Evolutionary conservation across 1,140 invertebrate species (phyloP).

Genomic region (Diabrotica undecimpunctata): DNA sequence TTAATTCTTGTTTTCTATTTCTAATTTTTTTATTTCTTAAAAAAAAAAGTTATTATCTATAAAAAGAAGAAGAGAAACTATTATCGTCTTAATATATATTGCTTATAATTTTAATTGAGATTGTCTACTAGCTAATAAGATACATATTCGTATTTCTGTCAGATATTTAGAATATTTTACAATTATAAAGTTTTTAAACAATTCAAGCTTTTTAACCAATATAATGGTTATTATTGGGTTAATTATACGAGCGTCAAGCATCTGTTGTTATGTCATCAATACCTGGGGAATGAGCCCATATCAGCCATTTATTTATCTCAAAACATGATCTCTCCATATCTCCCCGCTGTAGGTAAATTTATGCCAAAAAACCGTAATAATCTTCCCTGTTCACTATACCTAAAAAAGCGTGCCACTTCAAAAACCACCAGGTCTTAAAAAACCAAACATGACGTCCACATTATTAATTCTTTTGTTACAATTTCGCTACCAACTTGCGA

Average conservation of each 20-base stretch:
- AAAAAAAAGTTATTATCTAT: too few relatives aligned
- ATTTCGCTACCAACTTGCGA: constrained; percentile 15
- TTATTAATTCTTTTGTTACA: constrained; percentile 22
- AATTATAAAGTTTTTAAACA: too few relatives aligned
- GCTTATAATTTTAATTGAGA: too few relatives aligned
- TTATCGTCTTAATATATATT: too few relatives aligned
- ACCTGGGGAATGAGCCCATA: neutral
- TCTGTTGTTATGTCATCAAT: constrained; percentile 1
- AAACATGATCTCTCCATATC: constrained; percentile 12
- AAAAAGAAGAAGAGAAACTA: too few relatives aligned
- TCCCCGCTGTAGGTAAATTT: constrained; percentile 12
- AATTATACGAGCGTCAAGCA: neutral
- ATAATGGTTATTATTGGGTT: neutral
- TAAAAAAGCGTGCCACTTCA: constrained; percentile 20
- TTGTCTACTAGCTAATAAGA: too few relatives aligned
- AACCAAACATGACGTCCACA: constrained; percentile 22
- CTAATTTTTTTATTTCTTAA: too few relatives aligned
- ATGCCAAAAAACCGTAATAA: constrained; percentile 8
- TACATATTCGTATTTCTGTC: too few relatives aligned
- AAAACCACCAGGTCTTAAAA: constrained; percentile 24
- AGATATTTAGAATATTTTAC: too few relatives aligned
- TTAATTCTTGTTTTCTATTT: too few relatives aligned
- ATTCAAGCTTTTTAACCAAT: too few relatives aligned
- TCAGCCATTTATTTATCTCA: constrained; percentile 3
- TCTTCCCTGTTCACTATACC: constrained; percentile 4